Conservation (phyloP, 1,140 invertebrate species). For the Scaptomyza pallida region DNA sequence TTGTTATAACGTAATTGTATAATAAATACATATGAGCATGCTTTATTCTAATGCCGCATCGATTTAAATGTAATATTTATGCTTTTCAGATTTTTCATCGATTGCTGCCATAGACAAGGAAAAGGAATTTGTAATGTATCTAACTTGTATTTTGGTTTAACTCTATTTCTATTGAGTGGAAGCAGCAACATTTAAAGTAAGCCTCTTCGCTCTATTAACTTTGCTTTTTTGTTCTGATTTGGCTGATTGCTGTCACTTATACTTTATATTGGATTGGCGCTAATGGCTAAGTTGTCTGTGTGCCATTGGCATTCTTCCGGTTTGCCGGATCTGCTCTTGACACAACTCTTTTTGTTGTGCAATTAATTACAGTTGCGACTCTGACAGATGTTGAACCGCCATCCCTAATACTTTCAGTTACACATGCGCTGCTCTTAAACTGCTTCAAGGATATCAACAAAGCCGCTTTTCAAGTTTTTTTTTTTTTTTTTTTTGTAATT, state of each 20-base stretch:
- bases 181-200: constrained; percentile 49
- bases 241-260: constrained; percentile 58
- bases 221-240: constrained; percentile 26
- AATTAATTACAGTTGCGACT: constrained; percentile 56
- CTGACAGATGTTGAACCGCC: constrained; percentile 52
- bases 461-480: no score
- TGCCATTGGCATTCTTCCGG: constrained; percentile 1
- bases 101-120: not conserved
- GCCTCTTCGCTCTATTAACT: constrained; percentile 14
- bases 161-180: constrained; percentile 21
- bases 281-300: constrained; percentile 21
- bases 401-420: constrained; percentile 10
- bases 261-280: constrained; percentile 21
- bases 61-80: constrained; percentile 7
- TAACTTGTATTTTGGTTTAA: not conserved
- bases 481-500: constrained; percentile 53
- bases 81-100: not conserved
- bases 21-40: constrained; percentile 3
- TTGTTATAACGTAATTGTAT: constrained; percentile 18
- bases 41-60: constrained; percentile 1
- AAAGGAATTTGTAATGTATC: constrained; percentile 3
- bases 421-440: not conserved
- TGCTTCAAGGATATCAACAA: constrained; percentile 30
- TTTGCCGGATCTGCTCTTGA: not conserved
- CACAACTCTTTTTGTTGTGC: constrained; percentile 20